Evolutionary conservation across 1,140 invertebrate species (phyloP).

Genomic region (Drosophila burlai): DNA sequence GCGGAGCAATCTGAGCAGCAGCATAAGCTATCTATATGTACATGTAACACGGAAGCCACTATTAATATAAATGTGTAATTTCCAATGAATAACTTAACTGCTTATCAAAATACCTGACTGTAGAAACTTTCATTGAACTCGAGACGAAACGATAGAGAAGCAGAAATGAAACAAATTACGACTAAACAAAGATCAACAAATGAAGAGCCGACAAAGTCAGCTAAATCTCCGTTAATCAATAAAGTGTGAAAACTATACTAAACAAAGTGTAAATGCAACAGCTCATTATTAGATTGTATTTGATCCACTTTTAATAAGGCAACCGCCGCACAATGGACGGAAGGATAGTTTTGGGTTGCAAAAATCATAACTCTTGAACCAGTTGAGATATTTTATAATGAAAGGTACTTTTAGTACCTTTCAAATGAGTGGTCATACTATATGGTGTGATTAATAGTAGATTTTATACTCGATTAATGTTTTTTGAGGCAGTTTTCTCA

Average conservation of each 20-base stretch:
- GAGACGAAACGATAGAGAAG: conserved; percentile 44
- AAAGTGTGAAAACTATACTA: conserved; percentile 54
- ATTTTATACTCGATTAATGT: too few relatives aligned
- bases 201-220: conserved; percentile 66
- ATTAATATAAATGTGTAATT: conserved; percentile 72
- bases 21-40: conserved; percentile 66
- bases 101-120: conserved; percentile 82
- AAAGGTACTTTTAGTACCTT: too few relatives aligned
- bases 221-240: conserved; percentile 64
- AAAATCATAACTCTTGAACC: too few relatives aligned
- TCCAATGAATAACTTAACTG: conserved; percentile 79
- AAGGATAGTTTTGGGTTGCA: too few relatives aligned
- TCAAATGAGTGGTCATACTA: too few relatives aligned
- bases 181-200: conserved; percentile 51
- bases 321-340: too few relatives aligned
- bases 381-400: too few relatives aligned
- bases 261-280: background rate
- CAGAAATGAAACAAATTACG: conserved; percentile 34
- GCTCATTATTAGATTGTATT: background rate
- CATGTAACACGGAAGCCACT: conserved; percentile 61
- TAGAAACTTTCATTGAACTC: conserved; percentile 76
- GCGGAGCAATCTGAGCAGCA: conserved; percentile 66
- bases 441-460: too few relatives aligned
- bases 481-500: too few relatives aligned
- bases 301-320: background rate